These are phyloP conservation scores for Cotesia chilonis DNA, from an alignment of 1,140 invertebrate species.

Conservation along the genomic window DNA sequence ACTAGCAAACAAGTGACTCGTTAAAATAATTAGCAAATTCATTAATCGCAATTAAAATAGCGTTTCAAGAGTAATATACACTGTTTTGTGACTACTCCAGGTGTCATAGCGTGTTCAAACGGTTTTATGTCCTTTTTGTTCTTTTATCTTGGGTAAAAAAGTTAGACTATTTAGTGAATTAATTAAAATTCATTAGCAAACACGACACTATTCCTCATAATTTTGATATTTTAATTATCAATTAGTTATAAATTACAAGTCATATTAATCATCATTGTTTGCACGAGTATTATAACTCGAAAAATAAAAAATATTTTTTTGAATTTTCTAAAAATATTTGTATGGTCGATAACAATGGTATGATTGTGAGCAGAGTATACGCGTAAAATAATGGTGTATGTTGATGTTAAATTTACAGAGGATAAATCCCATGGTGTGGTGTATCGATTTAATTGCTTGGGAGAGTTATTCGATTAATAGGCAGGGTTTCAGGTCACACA, in stretches of 20 bases:
- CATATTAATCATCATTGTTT: too few species aligned
- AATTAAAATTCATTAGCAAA: conserved; percentile 52
- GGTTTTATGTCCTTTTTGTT: conserved; percentile 24
- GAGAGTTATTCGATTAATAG: conserved; percentile 53
- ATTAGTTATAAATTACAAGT: too few species aligned
- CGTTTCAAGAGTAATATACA: conserved; percentile 14
- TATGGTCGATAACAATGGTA: neutral
- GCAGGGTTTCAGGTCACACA: conserved; percentile 30
- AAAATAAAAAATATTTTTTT: neutral
- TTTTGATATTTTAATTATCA: too few species aligned
- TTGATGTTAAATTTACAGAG: conserved; percentile 29
- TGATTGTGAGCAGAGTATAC: neutral
- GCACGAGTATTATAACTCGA: too few species aligned
- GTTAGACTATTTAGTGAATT: conserved; percentile 42
- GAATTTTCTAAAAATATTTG: conserved; percentile 7
- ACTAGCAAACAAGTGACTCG: neutral
- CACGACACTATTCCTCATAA: conserved; percentile 24
- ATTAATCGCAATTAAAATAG: conserved; percentile 34
- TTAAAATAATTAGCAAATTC: conserved; percentile 29
- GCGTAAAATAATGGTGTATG: conserved; percentile 28
- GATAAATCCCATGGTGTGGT: conserved; percentile 19
- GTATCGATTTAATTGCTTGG: conserved; percentile 36
- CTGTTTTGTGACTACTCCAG: conserved; percentile 18
- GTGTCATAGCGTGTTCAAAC: neutral
- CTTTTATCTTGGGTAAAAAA: conserved; percentile 42